These are phyloP conservation scores for Drosophila pachea DNA, from an alignment of 1,140 invertebrate genomes.

Conservation along the genomic window DNA sequence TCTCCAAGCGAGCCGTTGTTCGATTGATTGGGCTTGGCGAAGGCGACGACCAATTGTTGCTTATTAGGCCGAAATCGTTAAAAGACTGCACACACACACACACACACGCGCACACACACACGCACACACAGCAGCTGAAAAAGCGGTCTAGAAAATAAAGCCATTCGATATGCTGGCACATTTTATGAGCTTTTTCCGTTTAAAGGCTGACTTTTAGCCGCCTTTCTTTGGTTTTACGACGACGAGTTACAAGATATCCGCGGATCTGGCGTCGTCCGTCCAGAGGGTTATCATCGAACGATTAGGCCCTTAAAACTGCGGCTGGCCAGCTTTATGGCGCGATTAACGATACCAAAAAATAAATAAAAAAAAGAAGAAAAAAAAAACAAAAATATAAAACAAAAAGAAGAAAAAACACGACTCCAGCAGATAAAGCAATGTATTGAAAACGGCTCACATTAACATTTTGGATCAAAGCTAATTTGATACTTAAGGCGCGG, in stretches of 20 bases:
- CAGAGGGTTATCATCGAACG: conserved; percentile 56
- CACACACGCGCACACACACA: conserved; percentile 11
- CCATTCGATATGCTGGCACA: conserved; percentile 40
- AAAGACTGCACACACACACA: conserved; percentile 42
- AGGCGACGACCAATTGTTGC: conserved; percentile 63
- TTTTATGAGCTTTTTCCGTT: conserved; percentile 54
- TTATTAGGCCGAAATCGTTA: conserved; percentile 71
- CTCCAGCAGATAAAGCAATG: conserved; percentile 26
- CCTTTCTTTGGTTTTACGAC: conserved; percentile 53
- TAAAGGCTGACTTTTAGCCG: conserved; percentile 44
- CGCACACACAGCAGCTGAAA: conserved; percentile 14
- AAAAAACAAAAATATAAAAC: neutral
- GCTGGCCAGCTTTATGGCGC: conserved; percentile 20
- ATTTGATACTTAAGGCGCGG: neutral
- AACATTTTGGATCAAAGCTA: neutral
- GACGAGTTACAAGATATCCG: conserved; percentile 56
- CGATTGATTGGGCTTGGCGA: conserved; percentile 47
- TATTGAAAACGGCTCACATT: conserved; percentile 10
- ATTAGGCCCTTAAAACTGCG: conserved; percentile 50
- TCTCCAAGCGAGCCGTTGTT: conserved; percentile 28
- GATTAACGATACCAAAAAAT: conserved; percentile 49
- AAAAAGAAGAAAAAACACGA: conserved; percentile 17
- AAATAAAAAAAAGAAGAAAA: too few species aligned
- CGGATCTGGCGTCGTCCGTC: conserved; percentile 19
- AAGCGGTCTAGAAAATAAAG: conserved; percentile 58